Evolutionary conservation across 53 echinoderm and acorn worm genomes (phyloP), one percentile per base, ranked within the genome.

Genomic region (Holothuria leucospilota): DNA sequence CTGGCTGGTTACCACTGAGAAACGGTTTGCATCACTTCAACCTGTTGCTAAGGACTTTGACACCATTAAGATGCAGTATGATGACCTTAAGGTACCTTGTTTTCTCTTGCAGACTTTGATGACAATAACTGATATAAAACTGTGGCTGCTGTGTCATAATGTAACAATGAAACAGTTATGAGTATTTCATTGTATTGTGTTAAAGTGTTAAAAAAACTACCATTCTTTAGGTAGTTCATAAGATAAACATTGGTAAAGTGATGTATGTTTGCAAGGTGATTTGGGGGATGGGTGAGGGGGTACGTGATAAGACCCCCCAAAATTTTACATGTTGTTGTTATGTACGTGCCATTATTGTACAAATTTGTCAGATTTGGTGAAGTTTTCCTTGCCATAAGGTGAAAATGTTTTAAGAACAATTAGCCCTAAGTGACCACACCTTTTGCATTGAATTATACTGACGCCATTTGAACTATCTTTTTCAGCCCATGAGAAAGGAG

Each of bases 401-500:
- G 49, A 49, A 49, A 49, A 49, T 4, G 13, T 49, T 49, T 49
- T 42, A 42, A 42, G 9, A 13, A 52, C 10, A 52, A 2, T 52
- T 52, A 6, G 13, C 52, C n/a, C n/a, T n/a, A n/a, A n/a, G n/a
- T n/a, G n/a, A n/a, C n/a, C 16, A 39, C 13, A 39, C 3, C 1
- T 16, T 75, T 38, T 75, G 39, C 7, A 39, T 13, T 63, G 46
- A 46, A 46, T 8, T 46, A 7, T 46, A 9, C 8, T 9, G 6
- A 46, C 46, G 6, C 8, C 46, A 56, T 56, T 56, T 56, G 16
- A 56, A 16, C 0, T 39, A 69, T 64, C 26, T 27, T 20, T 27
- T 16, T 23, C 84, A 99, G 99, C 99, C 99, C 8, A 62, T 99
- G 86, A 90, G 95, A 64, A 92, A 92, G 41, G 95, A 99, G 51